Conservation (phyloP, 2,113 vertebrate genomes). For the Eurystomus gularis region DNA sequence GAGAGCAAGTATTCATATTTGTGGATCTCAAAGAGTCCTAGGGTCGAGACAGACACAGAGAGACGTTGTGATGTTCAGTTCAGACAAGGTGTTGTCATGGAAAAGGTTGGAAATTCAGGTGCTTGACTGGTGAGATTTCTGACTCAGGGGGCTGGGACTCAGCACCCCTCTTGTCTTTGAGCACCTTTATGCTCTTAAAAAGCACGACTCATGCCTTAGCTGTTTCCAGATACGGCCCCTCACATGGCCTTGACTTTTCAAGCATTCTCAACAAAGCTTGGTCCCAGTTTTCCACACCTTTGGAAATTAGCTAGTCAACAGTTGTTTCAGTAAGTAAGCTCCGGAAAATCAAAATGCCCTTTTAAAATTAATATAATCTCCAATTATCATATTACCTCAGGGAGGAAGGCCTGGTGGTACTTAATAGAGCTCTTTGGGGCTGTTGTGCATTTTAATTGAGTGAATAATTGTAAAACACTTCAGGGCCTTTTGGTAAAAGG, state of each 20-base stretch:
- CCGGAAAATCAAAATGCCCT: neutral
- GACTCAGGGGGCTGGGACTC: neutral
- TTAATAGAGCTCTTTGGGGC: constrained; percentile 51
- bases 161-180: neutral
- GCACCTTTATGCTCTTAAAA: neutral
- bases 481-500: constrained; percentile 35
- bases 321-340: neutral
- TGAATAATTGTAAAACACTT: constrained; percentile 54
- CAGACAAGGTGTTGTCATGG: neutral
- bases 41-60: fast-evolving
- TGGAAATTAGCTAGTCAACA: neutral
- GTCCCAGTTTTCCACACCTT: neutral
- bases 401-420: constrained; percentile 37
- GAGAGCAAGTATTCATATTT: neutral
- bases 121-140: neutral
- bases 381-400: constrained; percentile 46
- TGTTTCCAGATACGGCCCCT: neutral
- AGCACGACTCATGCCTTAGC: neutral
- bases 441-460: constrained; percentile 61
- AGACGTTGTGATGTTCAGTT: neutral
- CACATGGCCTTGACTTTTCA: neutral
- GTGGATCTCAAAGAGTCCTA: neutral
- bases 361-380: constrained; percentile 52
- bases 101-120: neutral
- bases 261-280: neutral